Conservation (phyloP, 2,888 invertebrate genomes). For the Trileptium ribeirensis region DNA sequence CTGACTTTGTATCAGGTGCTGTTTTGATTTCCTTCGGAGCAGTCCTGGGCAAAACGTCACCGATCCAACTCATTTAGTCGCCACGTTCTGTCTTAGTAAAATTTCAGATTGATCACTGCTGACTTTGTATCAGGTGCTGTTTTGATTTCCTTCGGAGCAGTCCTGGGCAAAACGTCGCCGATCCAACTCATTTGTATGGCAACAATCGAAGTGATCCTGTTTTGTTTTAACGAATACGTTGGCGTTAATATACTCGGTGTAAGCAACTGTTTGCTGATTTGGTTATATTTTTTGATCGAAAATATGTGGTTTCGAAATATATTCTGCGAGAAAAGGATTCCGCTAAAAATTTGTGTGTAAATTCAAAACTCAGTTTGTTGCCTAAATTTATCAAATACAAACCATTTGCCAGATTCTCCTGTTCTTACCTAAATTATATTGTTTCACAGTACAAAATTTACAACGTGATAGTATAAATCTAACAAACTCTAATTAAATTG, state of each 20-base stretch:
- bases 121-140: slow-evolving; percentile 57
- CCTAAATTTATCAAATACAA: no score
- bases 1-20: no score
- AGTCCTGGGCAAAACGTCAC: no score
- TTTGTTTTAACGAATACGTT: slow-evolving; percentile 52
- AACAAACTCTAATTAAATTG: no score
- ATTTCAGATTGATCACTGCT: slow-evolving; percentile 53
- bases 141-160: slow-evolving; percentile 57
- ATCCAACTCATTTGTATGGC: slow-evolving; percentile 55
- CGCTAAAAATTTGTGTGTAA: neutral
- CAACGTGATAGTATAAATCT: no score
- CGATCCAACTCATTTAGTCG: no score
- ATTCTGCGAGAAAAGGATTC: neutral
- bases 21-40: no score
- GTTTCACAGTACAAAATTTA: no score
- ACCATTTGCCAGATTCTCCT: no score
- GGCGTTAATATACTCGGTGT: slow-evolving; percentile 44
- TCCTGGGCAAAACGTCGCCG: slow-evolving; percentile 55
- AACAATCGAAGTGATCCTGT: slow-evolving; percentile 53
- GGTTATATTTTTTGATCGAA: no score
- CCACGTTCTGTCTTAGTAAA: no score
- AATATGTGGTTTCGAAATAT: neutral
- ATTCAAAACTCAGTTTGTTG: slow-evolving; percentile 13
- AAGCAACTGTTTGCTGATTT: slow-evolving; percentile 10
- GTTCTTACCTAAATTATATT: no score